phyloP scores from a whole-genome alignment of 1,140 invertebrate genomes.

The Micrasema minimum region DNA sequence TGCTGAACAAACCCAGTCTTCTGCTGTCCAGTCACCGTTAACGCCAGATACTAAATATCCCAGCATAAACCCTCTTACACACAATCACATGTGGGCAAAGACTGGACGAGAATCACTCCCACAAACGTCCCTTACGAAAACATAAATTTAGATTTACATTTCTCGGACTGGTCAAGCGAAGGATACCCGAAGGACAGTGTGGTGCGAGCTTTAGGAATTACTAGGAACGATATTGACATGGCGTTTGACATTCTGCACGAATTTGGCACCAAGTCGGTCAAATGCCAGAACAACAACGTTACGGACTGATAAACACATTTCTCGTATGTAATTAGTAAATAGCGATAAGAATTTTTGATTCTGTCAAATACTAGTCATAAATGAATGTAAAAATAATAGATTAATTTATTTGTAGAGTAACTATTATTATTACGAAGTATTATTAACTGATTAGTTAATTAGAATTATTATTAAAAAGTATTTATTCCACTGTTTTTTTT shows the following conservation, averaged over 20 bases:
- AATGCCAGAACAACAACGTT: conserved; percentile 50
- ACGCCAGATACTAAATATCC: neutral
- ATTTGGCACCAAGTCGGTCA: conserved; percentile 71
- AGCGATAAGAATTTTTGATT: neutral
- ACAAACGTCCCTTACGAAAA: conserved; percentile 80
- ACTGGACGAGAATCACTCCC: conserved; percentile 62
- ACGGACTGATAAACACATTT: conserved; percentile 35
- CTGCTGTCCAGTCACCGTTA: neutral
- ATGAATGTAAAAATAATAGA: conserved; percentile 27
- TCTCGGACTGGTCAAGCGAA: conserved; percentile 84
- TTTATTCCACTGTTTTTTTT: conserved; percentile 27
- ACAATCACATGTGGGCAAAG: conserved; percentile 64
- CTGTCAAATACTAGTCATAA: conserved; percentile 19
- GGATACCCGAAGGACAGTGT: conserved; percentile 91
- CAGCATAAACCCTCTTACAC: conserved; percentile 65
- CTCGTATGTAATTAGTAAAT: conserved; percentile 13
- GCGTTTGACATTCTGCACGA: conserved; percentile 94
- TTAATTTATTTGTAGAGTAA: conserved; percentile 10
- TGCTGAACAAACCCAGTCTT: neutral
- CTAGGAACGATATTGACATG: conserved; percentile 93
- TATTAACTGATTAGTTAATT: conserved; percentile 1
- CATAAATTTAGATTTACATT: conserved; percentile 91
- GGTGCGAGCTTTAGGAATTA: conserved; percentile 89
- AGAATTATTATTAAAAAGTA: conserved; percentile 11
- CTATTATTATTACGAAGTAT: neutral